A percentile compares a stretch with the other conserved stretches of the same genome.
Evolutionary conservation across 2,797 vertebrate genomes (phyloP).

Genomic region (Petrocephalus sullivani): DNA sequence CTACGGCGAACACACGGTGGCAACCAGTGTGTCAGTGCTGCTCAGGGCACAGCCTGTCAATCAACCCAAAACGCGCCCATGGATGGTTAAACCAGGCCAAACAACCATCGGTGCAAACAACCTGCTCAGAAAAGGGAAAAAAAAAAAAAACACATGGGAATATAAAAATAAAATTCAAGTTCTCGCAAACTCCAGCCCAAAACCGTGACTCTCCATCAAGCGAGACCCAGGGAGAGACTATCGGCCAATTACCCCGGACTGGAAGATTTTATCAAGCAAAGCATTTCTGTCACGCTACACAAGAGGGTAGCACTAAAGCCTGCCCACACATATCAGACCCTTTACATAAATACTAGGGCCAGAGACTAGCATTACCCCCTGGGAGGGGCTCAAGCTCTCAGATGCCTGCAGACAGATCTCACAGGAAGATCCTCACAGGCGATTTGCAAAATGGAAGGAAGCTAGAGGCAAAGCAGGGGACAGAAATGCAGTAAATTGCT

Average conservation of each 20-base stretch:
- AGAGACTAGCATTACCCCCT: conserved; percentile 44
- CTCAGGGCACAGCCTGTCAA: not conserved
- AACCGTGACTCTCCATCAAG: not conserved
- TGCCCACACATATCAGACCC: conserved; percentile 43
- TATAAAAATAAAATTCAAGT: not conserved
- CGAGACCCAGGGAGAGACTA: not conserved
- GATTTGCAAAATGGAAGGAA: not conserved
- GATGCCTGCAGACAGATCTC: conserved; percentile 35
- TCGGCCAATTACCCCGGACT: not conserved
- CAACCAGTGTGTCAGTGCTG: not conserved
- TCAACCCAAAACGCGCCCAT: not conserved
- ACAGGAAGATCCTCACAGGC: conserved; percentile 26
- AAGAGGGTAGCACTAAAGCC: conserved; percentile 44
- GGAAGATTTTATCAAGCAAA: not conserved
- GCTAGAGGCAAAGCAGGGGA: not conserved
- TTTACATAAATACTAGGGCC: conserved; percentile 41
- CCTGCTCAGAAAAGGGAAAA: not conserved
- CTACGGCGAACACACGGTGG: not conserved
- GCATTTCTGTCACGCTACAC: conserved; percentile 16
- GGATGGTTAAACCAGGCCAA: not conserved
- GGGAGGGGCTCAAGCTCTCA: conserved; percentile 35
- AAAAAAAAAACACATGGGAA: not conserved
- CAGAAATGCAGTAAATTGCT: not conserved
- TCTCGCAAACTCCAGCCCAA: not conserved
- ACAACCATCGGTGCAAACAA: not conserved